Base-by-base conservation (phyloP, 92 coral and sea anemone species). In the Parazoanthus swiftii region DNA sequence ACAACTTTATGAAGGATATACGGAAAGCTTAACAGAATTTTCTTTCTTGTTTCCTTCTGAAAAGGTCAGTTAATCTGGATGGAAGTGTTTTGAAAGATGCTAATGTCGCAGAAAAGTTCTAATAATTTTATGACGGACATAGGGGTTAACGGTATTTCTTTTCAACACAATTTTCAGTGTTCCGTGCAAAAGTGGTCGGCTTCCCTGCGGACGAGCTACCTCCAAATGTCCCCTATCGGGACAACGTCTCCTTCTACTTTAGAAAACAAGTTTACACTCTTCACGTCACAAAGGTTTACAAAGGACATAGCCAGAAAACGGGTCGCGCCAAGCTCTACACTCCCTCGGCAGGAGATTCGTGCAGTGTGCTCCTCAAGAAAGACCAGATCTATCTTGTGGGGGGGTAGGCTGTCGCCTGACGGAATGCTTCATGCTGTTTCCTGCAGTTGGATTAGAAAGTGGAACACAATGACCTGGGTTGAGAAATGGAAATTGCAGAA, bases 111-210 rank as follows among this genome's bases (percentile, higher is more conserved):
- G 33, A 29, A 29, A 29, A 29, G 33, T 29, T 29, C 0, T 29
- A 29, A 29, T 29, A 29, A 29, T 29, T 29, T 29, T 29, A 29
- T 29, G n/a, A n/a, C 14, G 1, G 14, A 1, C 1, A 46, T n/a
- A n/a, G n/a, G 0, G 18, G 18, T 10, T 54, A 54, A 54, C 1
- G 18, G 59, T 14, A 58, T 15, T 58, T 58, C 9, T 11, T 3
- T 58, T 58, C 16, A 58, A 39, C 21, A 63, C 70, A 63, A 63
- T 39, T 36, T 76, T 5, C 46, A 76, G 80, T 76, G 80, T 54
- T 76, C 4, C 80, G 80, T 76, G 80, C 50, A 26, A 76, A 76
- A 76, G 80, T 76, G 25, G 29, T 76, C 26, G 51, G 80, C 80
- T 42, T 20, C 50, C 80, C 80, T 4, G n/a, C 7, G 23, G 80